Evolutionary conservation across 64 coral and sea anemone species (phyloP).

Genomic region (Stichodactyla helianthus): DNA sequence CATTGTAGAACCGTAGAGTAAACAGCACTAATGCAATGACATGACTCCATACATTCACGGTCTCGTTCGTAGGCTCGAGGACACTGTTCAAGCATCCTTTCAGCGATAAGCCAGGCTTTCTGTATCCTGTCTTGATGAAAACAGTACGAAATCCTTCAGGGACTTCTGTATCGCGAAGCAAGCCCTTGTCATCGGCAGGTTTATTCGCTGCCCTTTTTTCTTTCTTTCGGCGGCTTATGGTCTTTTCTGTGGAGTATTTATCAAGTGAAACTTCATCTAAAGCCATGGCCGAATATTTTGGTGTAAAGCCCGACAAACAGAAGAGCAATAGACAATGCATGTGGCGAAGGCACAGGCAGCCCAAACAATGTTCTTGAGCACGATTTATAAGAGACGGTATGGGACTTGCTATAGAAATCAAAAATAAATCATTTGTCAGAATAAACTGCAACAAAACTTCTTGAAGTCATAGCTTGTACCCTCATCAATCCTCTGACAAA

Average conservation of each 20-base stretch:
- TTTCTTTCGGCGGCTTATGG: neutral
- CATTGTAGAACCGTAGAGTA: slow-evolving; percentile 51
- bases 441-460: too few species aligned
- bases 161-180: slow-evolving; percentile 33
- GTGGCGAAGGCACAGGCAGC: too few species aligned
- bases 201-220: neutral
- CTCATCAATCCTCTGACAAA: too few species aligned
- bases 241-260: neutral
- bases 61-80: slow-evolving; percentile 63
- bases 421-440: too few species aligned
- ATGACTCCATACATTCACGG: slow-evolving; percentile 86
- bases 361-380: too few species aligned
- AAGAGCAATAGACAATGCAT: too few species aligned
- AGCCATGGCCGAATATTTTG: too few species aligned
- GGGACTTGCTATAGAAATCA: too few species aligned
- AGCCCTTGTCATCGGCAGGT: neutral
- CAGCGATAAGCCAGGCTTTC: slow-evolving; percentile 35
- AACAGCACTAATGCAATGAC: slow-evolving; percentile 61
- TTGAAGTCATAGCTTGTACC: too few species aligned
- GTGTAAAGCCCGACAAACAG: too few species aligned
- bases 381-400: too few species aligned
- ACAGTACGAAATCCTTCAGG: slow-evolving; percentile 45
- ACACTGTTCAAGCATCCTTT: slow-evolving; percentile 50
- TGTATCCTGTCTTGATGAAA: slow-evolving; percentile 56
- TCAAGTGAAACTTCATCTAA: neutral